Conservation (phyloP, 2,113 vertebrate species). For the Thalassoma bifasciatum region DNA sequence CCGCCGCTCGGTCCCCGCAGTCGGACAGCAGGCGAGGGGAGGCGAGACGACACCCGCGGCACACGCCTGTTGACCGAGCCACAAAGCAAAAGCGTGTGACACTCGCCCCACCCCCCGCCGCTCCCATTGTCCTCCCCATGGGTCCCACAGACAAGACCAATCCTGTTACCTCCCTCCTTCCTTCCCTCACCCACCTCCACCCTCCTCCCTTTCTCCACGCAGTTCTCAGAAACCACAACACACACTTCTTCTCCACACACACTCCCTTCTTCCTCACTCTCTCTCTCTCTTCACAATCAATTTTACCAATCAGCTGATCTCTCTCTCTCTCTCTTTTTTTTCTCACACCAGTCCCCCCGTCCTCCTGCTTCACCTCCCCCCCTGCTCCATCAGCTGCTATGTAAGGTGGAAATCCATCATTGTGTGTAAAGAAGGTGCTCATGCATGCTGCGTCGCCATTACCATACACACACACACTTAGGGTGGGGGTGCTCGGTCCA, state of each 20-base stretch:
- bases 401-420: slow-evolving; percentile 73
- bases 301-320: slow-evolving; percentile 83
- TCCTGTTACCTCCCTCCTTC: slow-evolving; percentile 59
- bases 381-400: slow-evolving; percentile 66
- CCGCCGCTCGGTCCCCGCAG: slow-evolving; percentile 40
- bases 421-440: slow-evolving; percentile 52
- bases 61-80: slow-evolving; percentile 86
- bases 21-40: slow-evolving; percentile 81
- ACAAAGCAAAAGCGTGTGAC: slow-evolving; percentile 84
- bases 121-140: slow-evolving; percentile 72
- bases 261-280: slow-evolving; percentile 36
- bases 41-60: slow-evolving; percentile 79
- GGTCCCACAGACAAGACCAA: slow-evolving; percentile 76
- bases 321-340: slow-evolving; percentile 30
- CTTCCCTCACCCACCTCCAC: not conserved
- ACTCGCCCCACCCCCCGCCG: slow-evolving; percentile 66
- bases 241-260: slow-evolving; percentile 34
- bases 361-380: slow-evolving; percentile 25
- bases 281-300: slow-evolving; percentile 61
- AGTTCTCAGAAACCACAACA: slow-evolving; percentile 45
- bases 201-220: not conserved
- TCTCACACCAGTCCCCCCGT: not conserved
- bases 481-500: slow-evolving; percentile 8
- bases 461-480: slow-evolving; percentile 44
- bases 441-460: slow-evolving; percentile 37